Base-by-base conservation (phyloP, 2,888 invertebrate genomes). In the Xanthia togata region DNA sequence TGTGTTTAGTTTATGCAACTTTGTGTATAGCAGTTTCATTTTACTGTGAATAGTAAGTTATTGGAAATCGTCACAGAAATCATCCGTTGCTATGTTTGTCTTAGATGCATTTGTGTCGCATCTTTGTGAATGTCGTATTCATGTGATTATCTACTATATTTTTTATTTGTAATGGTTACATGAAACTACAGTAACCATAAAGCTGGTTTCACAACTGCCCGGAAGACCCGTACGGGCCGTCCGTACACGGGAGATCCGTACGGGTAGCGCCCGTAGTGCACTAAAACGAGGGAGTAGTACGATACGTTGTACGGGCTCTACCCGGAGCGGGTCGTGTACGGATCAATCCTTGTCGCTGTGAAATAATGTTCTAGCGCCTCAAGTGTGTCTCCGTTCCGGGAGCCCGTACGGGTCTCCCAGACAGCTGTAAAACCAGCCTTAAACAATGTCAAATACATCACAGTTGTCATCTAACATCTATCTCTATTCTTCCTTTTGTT, bases 21-120 rank as follows among this genome's bases (percentile, higher is more conserved):
- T 71, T 76, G 50, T 84, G 81, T 81, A 53, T 81, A 83, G 74
- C 70, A 64, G 31, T 71, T 71, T 79, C 50, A 50, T 71, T 84
- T 81, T 55, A 71, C 26, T 35, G 53, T 70, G 26, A 60, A 73
- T 73, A 70, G 69, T 78, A 44, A 55, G 59, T 70, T 70, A 68
- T 60, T 60, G 50, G 50, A n/a, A 81, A 50, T 63, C 55, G 35
- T 73, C 70, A 50, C 63, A 59, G 41, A 68, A 47, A 44, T 73
- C 64, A 78, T 72, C 53, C 35, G 47, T 85, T 85, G 78, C 78
- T 82, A 82, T 84, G 85, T 82, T 85, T 83, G 84, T 85, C 12
- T 85, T 85, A 84, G 79, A 72, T 84, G 85, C 79, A 84, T 84
- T 70, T 81, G 65, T 85, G 83, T 85, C 76, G 85, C 79, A 85